Evolutionary conservation across 2,888 invertebrate genomes (phyloP).

Genomic region (Trichacis sp.): DNA sequence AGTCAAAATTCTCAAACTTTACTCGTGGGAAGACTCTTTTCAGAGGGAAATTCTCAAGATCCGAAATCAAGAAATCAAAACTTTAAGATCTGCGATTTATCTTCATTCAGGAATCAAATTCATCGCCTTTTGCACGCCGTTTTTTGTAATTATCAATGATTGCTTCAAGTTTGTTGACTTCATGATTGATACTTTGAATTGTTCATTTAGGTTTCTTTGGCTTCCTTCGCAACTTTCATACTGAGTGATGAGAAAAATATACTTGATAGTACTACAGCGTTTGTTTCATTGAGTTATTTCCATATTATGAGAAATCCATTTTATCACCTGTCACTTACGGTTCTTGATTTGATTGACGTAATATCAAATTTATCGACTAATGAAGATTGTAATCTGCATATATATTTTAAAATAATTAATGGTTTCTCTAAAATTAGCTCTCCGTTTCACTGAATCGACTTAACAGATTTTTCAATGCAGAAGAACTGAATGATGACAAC

Average conservation of each 20-base stretch:
- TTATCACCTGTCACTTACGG: constrained; percentile 96
- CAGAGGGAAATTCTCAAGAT: constrained; percentile 89
- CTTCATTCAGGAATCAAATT: constrained; percentile 90
- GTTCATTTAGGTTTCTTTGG: constrained; percentile 83
- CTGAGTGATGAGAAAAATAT: constrained; percentile 85
- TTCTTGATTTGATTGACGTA: constrained; percentile 92
- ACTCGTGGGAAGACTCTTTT: constrained; percentile 96
- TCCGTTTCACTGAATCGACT: constrained; percentile 91
- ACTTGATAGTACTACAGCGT: constrained; percentile 90
- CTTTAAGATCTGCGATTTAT: constrained; percentile 89
- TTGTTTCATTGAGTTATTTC: constrained; percentile 96
- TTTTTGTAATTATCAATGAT: constrained; percentile 87
- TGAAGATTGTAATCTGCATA: too few species aligned
- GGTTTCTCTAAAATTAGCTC: too few species aligned
- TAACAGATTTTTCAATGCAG: constrained; percentile 91
- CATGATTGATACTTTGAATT: too few species aligned
- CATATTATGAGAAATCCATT: constrained; percentile 96
- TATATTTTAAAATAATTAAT: too few species aligned
- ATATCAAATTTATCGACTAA: too few species aligned
- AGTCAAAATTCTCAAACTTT: constrained; percentile 84
- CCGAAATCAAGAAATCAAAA: constrained; percentile 87
- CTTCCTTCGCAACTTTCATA: constrained; percentile 91
- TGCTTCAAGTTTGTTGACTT: too few species aligned
- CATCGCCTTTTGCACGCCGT: constrained; percentile 95
- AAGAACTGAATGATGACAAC: constrained; percentile 85